Base-by-base conservation (phyloP, 2,888 invertebrate species). In the Emmelina monodactyla region DNA sequence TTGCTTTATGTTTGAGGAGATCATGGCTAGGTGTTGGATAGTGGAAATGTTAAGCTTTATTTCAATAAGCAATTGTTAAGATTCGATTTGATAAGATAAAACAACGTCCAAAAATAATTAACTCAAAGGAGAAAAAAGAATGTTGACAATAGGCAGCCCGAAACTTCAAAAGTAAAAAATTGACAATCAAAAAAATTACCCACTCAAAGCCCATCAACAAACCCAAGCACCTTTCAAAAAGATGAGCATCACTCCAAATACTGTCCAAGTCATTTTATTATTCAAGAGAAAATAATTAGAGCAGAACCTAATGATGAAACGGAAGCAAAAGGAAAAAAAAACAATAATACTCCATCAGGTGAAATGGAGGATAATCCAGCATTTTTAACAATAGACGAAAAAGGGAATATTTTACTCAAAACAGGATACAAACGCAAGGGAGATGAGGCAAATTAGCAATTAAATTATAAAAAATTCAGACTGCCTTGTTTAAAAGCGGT, bases 221-320 rank as follows among this genome's bases (percentile, higher is more conserved):
- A 25, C n/a, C n/a, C n/a, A 25, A 25, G n/a, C 25, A 7, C 25
- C 11, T 10, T 25, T 10, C 9, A 25, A 25, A 25, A 9, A 10
- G 11, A 9, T 25, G 25, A 25, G 11, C 11, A 10, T 3, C n/a
- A 4, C 25, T 25, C n/a, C 9, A 7, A 25, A 19, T n/a, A 25
- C 9, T 25, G 25, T 25, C 25, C 25, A 25, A 25, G 25, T 10
- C 25, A 25, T 25, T 31, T 31, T 71, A 71, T 72, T 63, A 58
- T 51, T 60, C 54, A 59, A 68, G 66, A 58, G 69, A 66, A 73
- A 71, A 71, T 72, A 75, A 73, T 73, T 72, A 72, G 66, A 64
- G 56, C 59, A 59, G 59, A 57, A 61, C 56, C 59, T 52, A 57
- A 59, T 47, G 55, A 50, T 53, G 56, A 51, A 42, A 50, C 51